Evolutionary conservation across 2,888 invertebrate species (phyloP).

Genomic region (Pammene fasciana): DNA sequence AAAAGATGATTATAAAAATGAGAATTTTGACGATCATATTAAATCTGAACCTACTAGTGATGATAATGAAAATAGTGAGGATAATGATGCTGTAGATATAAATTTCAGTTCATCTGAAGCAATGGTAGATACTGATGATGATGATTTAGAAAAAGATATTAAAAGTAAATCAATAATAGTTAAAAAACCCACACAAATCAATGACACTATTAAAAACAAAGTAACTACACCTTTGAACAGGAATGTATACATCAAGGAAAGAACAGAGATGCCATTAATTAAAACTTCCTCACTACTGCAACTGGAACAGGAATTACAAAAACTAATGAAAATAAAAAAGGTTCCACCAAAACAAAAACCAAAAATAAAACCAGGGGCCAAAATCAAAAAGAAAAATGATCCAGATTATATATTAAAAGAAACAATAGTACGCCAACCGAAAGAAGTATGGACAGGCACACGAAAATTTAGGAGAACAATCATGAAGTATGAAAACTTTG

Average conservation of each 20-base stretch:
- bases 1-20: neutral
- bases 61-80: neutral
- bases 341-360: too few species aligned
- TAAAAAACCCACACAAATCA: too few species aligned
- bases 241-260: neutral
- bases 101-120: neutral
- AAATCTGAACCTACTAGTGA: neutral
- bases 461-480: neutral
- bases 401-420: neutral
- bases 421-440: neutral
- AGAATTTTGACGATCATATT: neutral
- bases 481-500: neutral
- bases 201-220: too few species aligned
- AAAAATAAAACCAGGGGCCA: too few species aligned
- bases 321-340: neutral
- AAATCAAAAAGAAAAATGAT: neutral
- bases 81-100: too few species aligned
- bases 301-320: neutral
- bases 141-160: neutral
- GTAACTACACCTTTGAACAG: too few species aligned
- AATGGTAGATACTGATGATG: neutral
- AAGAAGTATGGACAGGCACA: neutral
- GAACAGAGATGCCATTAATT: neutral
- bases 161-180: too few species aligned
- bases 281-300: neutral